Evolutionary conservation across 2,797 vertebrate species (phyloP).

Genomic region (Emydoidea blandingii): DNA sequence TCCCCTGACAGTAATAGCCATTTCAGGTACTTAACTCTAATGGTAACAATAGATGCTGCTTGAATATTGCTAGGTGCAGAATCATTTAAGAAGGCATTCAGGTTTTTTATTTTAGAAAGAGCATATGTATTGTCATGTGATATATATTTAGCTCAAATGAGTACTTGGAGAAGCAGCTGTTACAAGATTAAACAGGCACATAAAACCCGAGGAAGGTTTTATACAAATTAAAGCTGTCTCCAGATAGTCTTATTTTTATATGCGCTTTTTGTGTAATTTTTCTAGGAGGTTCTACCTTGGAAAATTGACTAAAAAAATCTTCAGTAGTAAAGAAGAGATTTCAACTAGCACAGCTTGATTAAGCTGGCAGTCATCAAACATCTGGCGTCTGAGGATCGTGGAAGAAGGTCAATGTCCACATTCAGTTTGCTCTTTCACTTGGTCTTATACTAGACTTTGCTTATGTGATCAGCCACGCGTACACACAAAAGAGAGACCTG

Average conservation of each 20-base stretch:
- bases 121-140: constrained; percentile 57
- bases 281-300: background rate
- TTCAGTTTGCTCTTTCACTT: constrained; percentile 61
- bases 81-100: constrained; percentile 50
- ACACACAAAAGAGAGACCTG: constrained; percentile 54
- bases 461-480: constrained; percentile 66
- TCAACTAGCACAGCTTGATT: constrained; percentile 8
- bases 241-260: constrained; percentile 65
- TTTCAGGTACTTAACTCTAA: constrained; percentile 74
- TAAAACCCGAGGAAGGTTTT: constrained; percentile 14
- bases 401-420: constrained; percentile 51
- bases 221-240: constrained; percentile 65
- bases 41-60: constrained; percentile 69
- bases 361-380: constrained; percentile 36
- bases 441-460: constrained; percentile 58
- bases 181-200: constrained; percentile 66
- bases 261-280: background rate
- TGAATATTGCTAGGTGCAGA: constrained; percentile 56
- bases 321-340: constrained; percentile 2
- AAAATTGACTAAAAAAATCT: constrained; percentile 22
- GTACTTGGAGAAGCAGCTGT: constrained; percentile 68
- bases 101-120: constrained; percentile 70
- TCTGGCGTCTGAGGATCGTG: background rate
- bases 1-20: constrained; percentile 67
- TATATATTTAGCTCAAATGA: constrained; percentile 73